Base-by-base conservation (phyloP, 2,888 invertebrate species). In the Sinohyriopsis cumingii region DNA sequence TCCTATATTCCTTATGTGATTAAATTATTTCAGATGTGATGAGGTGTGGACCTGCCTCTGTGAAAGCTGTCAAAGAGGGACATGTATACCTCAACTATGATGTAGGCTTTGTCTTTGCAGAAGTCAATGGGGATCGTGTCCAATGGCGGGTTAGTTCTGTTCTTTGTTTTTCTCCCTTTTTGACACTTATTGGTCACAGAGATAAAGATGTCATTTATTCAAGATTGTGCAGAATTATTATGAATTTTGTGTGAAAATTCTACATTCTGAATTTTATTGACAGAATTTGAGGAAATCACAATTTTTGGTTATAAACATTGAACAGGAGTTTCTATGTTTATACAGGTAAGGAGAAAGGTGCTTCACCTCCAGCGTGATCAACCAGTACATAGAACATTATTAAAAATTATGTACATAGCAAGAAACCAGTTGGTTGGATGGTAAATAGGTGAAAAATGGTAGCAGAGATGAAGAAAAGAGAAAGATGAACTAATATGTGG, bases 81-180 rank as follows among this genome's bases (percentile, higher is more conserved):
- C 82, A 84, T 61, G 86, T 87, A 9, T 86, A 87, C 69, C 78
- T 88, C 12, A 86, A 83, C 65, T 86, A 85, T 67, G 88, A 89
- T 67, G 75, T 79, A 0, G 76, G 77, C 9, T 89, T 89, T 71
- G 79, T 88, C 67, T 88, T 86, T 66, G 83, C 86, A 62, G 88
- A 89, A 69, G 88, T 89, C 56, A 88, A 88, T 69, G 88, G 86
- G 2, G 88, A 88, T 71, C 82, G 71, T 57, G 74, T 85, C 9
- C 72, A 81, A 53, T 88, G 88, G 88, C 65, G 71, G 82, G 85
- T 85, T 72, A 55, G 71, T 72, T 53, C 55, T 45, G 45, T 45
- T 20, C 33, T 33, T 24, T 61, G 12, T n/a, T 33, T 61, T 9
- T 61, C 19, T 19, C 45, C 25, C 12, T 54, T 68, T 63, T 45